Percentiles rank a stretch among this genome's conserved stretches.
These are phyloP conservation scores for Scaptomyza reducta DNA, from an alignment of 2,888 invertebrate species.

Conservation along the genomic window DNA sequence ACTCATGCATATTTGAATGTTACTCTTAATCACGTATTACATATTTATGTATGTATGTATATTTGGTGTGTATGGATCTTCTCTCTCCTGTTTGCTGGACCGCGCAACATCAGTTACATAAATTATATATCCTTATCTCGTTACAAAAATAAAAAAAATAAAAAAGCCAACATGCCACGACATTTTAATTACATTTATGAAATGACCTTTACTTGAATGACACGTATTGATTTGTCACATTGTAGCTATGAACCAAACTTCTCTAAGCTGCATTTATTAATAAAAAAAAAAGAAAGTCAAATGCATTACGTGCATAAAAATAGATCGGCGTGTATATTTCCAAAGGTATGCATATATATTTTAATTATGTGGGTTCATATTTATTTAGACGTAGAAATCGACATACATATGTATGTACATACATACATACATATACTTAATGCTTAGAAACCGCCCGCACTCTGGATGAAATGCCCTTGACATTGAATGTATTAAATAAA, in stretches of 20 bases:
- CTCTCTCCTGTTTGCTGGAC: slow-evolving; percentile 61
- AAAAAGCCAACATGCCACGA: slow-evolving; percentile 24
- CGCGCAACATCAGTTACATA: slow-evolving; percentile 61
- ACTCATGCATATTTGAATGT: slow-evolving; percentile 14
- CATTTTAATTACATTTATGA: slow-evolving; percentile 38
- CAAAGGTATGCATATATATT: neutral
- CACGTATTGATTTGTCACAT: slow-evolving; percentile 23
- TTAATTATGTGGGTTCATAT: neutral
- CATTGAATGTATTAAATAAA: slow-evolving; percentile 28
- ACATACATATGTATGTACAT: slow-evolving; percentile 2
- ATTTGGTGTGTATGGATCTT: slow-evolving; percentile 43
- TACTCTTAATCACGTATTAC: slow-evolving; percentile 9
- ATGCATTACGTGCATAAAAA: neutral
- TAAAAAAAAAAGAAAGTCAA: neutral
- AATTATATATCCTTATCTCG: slow-evolving; percentile 62
- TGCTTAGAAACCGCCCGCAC: slow-evolving; percentile 25
- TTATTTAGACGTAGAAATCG: slow-evolving; percentile 3
- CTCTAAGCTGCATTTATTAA: neutral
- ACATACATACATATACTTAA: slow-evolving; percentile 14
- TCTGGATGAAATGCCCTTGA: slow-evolving; percentile 37
- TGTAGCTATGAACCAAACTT: neutral
- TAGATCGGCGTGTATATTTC: neutral
- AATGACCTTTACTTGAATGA: slow-evolving; percentile 11
- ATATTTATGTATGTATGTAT: slow-evolving; percentile 10
- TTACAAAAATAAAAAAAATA: slow-evolving; percentile 47